Conservation (phyloP, 2,797 vertebrate genomes). For the Anguilla anguilla region DNA sequence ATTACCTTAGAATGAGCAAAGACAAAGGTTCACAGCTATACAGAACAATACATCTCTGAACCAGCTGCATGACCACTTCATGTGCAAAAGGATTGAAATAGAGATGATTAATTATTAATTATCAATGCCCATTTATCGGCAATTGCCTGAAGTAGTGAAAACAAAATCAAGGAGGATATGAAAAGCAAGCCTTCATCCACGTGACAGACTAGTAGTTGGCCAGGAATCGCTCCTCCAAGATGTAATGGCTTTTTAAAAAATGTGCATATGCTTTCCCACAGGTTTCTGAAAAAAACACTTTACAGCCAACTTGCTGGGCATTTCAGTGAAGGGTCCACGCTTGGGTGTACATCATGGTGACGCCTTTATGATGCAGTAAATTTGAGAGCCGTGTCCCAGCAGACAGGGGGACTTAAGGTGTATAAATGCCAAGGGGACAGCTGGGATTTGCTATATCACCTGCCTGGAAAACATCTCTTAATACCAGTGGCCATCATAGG, state of each 20-base stretch:
- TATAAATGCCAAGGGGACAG: slow-evolving; percentile 53
- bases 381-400: slow-evolving; percentile 59
- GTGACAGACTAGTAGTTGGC: slow-evolving; percentile 1
- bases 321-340: slow-evolving; percentile 35
- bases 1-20: background rate
- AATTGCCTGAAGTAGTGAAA: background rate
- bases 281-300: background rate
- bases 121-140: background rate
- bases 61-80: background rate
- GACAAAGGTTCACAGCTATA: background rate
- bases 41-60: background rate
- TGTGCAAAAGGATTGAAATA: background rate
- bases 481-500: slow-evolving; percentile 62
- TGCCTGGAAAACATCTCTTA: slow-evolving; percentile 56
- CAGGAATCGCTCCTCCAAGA: background rate
- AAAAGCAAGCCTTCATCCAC: background rate
- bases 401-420: slow-evolving; percentile 61
- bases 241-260: no score
- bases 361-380: slow-evolving; percentile 72
- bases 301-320: slow-evolving; percentile 36
- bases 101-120: background rate
- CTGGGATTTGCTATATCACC: slow-evolving; percentile 65
- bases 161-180: background rate
- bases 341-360: slow-evolving; percentile 68
- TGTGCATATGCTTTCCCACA: background rate